A percentile compares a stretch with the other conserved stretches of the same genome.
These are phyloP conservation scores for Cataglyphis rosenhaueri DNA, from an alignment of 2,888 invertebrate species.

Conservation along the genomic window DNA sequence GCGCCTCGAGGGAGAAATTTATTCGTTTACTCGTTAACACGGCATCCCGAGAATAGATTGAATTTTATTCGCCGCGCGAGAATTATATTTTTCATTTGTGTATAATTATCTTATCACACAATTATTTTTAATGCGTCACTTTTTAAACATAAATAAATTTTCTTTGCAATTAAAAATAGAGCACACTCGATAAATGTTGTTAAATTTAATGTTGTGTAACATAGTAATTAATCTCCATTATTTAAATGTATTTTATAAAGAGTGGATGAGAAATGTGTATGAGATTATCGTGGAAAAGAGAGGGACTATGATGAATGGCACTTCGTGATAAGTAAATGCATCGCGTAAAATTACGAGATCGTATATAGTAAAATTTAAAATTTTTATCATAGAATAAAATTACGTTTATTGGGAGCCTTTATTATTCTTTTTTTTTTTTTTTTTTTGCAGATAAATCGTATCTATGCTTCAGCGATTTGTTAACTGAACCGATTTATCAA, in stretches of 20 bases:
- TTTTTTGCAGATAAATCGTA: constrained; percentile 7
- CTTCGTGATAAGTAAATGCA: constrained; percentile 43
- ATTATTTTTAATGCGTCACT: constrained; percentile 6
- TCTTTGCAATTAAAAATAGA: background rate
- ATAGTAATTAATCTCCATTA: constrained; percentile 35
- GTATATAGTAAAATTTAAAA: constrained; percentile 37
- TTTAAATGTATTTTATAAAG: constrained; percentile 27
- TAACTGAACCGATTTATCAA: constrained; percentile 25
- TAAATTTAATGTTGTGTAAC: constrained; percentile 1
- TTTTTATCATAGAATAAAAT: constrained; percentile 30
- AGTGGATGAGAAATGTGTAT: constrained; percentile 23
- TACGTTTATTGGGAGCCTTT: background rate
- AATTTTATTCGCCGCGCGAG: background rate
- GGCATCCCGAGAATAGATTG: constrained; percentile 11
- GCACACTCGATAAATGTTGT: background rate
- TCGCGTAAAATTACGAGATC: constrained; percentile 43
- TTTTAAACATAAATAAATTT: background rate
- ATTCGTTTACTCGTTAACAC: constrained; percentile 24
- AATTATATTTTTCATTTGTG: background rate
- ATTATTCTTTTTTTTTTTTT: background rate
- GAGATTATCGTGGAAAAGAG: constrained; percentile 26
- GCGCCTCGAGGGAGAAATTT: background rate
- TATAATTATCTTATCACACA: background rate
- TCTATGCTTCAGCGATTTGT: constrained; percentile 40
- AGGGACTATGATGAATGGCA: constrained; percentile 40